A percentile compares a stretch with the other conserved stretches of the same genome.
phyloP scores from a whole-genome alignment of 2,113 vertebrate species.

The Oophaga pumilio region DNA sequence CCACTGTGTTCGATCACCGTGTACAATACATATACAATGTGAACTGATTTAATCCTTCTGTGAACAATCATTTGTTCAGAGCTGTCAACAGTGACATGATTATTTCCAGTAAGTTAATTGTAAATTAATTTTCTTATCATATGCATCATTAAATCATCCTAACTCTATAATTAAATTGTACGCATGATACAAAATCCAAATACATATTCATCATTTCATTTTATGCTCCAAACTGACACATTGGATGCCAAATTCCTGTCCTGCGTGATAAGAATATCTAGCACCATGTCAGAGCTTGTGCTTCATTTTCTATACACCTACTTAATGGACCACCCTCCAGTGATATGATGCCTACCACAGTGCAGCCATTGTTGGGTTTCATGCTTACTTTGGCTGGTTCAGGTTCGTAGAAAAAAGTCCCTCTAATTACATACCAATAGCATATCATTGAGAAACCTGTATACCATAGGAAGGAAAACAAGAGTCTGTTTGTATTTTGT shows the following conservation, averaged over 20 bases:
- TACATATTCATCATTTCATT: constrained; percentile 1
- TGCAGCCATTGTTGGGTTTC: background rate
- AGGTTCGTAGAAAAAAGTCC: background rate
- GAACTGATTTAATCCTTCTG: background rate
- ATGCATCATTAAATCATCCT: constrained; percentile 12
- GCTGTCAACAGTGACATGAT: background rate
- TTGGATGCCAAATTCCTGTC: constrained; percentile 1
- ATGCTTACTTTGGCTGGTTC: constrained; percentile 25
- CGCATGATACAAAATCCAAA: background rate
- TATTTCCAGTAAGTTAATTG: constrained; percentile 13
- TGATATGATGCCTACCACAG: background rate
- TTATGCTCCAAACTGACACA: constrained; percentile 3
- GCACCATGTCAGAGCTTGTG: constrained; percentile 20
- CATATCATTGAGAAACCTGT: constrained; percentile 15
- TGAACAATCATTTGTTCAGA: background rate
- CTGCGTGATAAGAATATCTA: background rate
- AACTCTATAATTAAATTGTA: background rate
- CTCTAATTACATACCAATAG: constrained; percentile 11
- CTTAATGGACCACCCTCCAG: constrained; percentile 10
- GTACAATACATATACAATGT: background rate
- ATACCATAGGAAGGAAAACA: background rate
- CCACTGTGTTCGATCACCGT: background rate
- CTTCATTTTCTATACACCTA: constrained; percentile 32
- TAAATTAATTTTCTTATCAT: constrained; percentile 15
- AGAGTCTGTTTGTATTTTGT: constrained; percentile 8